These are phyloP conservation scores for Drosophila ercepeae DNA, from an alignment of 1,140 invertebrate genomes.

Conservation along the genomic window DNA sequence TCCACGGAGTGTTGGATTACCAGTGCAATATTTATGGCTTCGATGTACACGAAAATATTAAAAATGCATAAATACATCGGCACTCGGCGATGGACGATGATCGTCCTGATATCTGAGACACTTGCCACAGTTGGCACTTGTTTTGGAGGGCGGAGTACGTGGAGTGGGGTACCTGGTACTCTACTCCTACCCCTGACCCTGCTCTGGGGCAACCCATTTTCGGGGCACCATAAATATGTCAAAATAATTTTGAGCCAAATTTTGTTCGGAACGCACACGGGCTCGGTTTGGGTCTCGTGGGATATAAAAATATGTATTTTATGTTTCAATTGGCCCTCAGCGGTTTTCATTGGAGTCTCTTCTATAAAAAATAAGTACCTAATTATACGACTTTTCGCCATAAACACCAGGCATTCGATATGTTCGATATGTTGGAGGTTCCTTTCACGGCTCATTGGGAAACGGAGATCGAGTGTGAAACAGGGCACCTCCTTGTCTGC, in stretches of 20 bases:
- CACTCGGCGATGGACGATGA: conserved; percentile 13
- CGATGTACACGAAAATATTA: conserved; percentile 60
- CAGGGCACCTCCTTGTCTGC: conserved; percentile 44
- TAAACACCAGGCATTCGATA: conserved; percentile 47
- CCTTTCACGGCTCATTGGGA: conserved; percentile 53
- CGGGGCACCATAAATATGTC: conserved; percentile 67
- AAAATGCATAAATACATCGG: conserved; percentile 77
- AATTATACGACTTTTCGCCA: conserved; percentile 57
- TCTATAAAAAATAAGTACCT: conserved; percentile 27
- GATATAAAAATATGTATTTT: conserved; percentile 52
- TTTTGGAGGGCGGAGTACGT: conserved; percentile 22
- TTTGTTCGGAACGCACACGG: conserved; percentile 6
- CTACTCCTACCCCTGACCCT: too few relatives aligned
- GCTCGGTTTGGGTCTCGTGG: conserved; percentile 50
- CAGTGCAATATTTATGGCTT: conserved; percentile 37
- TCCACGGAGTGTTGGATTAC: conserved; percentile 45
- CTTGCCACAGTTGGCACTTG: conserved; percentile 54
- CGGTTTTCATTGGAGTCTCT: conserved; percentile 35
- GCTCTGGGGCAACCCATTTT: conserved; percentile 48
- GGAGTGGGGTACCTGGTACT: background rate
- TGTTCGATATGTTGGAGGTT: conserved; percentile 19
- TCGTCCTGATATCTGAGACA: conserved; percentile 66
- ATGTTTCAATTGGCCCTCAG: conserved; percentile 35
- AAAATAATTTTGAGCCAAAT: conserved; percentile 64
- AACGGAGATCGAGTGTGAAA: conserved; percentile 73